phyloP scores from a whole-genome alignment of 92 coral and sea anemone species.

The Nematostella vectensis region DNA sequence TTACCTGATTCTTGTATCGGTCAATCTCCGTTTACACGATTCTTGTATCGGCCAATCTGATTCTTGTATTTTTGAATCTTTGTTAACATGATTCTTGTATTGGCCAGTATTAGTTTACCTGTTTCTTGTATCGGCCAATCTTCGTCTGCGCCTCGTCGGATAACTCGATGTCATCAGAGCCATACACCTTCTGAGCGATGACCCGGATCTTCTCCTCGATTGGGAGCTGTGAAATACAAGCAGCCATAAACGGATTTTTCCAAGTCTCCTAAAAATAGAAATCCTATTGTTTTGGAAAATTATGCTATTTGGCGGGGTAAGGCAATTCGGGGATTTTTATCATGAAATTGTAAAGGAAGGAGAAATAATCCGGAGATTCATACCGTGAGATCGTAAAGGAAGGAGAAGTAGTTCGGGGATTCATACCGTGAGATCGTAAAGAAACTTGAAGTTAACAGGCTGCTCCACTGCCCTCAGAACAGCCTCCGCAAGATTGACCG shows the following conservation, averaged over 20 bases:
- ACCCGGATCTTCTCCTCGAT: slow-evolving; percentile 82
- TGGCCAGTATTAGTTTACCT: slow-evolving; percentile 28
- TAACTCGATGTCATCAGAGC: slow-evolving; percentile 90
- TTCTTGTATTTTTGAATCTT: background rate
- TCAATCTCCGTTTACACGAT: background rate
- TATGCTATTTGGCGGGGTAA: too few relatives aligned
- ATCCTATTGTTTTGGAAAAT: too few relatives aligned
- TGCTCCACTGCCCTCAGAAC: slow-evolving; percentile 77
- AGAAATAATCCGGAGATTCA: too few relatives aligned
- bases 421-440: slow-evolving; percentile 78
- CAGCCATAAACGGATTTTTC: background rate
- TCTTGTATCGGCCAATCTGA: background rate
- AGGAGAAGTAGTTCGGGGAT: slow-evolving; percentile 4
- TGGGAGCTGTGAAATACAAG: slow-evolving; percentile 86
- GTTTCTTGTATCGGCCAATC: slow-evolving; percentile 64
- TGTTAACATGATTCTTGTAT: background rate
- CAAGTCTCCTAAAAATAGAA: too few relatives aligned
- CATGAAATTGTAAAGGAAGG: slow-evolving; percentile 82
- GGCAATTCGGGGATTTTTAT: too few relatives aligned
- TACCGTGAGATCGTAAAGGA: slow-evolving; percentile 84
- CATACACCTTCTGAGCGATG: slow-evolving; percentile 96
- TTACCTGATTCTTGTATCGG: too few relatives aligned
- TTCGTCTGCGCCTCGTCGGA: slow-evolving; percentile 66
- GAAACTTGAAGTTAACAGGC: slow-evolving; percentile 85
- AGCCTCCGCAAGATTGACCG: slow-evolving; percentile 71